Base-by-base conservation (phyloP, 2,888 invertebrate species). In the Caenorhabditis sp. region DNA sequence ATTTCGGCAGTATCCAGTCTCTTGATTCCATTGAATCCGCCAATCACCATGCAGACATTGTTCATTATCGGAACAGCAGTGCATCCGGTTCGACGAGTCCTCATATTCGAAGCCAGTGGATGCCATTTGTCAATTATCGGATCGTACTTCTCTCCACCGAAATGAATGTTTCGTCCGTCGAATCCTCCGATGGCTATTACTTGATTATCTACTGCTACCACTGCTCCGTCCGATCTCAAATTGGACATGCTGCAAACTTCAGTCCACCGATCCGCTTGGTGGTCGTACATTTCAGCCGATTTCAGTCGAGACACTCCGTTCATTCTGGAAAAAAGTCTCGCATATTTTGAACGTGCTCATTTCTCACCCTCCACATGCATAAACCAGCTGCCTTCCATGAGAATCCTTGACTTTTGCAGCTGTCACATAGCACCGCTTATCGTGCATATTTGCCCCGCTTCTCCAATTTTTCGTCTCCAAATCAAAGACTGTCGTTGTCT, bases 1-100 rank as follows among this genome's bases (percentile, higher is more conserved):
- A 86, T 72, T 58, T 87, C 87, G n/a, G 73, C 68, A 24, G 87
- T 61, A 54, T 82, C 72, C n/a, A 87, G 81, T 7, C 86, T 72
- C 49, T 51, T 38, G 8, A 38, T 22, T 19, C 87, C 87, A 58
- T 86, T 82, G 56, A 82, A 86, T n/a, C 87, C 87, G 24, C 87
- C 85, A 54, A 66, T 38, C 24, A 84, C 84, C 44, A 87, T 28
- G 28, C 73, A 49, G 31, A 81, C 84, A 6, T 82, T 56, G 14
- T 75, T 51, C 61, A 69, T 77, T 7, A 87, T 51, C 8, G 61
- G 35, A 22, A 84, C 66, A 5, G 80, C 82, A 31, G 77, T 63
- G 22, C 75, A 76, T 22, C 87, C 87, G 6, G 87, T 87, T 38
- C 87, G 61, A 7, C 84, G 61, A 10, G 79, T 72, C 24, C 72